Evolutionary conservation across 2,797 vertebrate genomes (phyloP), one percentile per base, ranked within the genome.

Genomic region (Hypotaenidia philippensis): DNA sequence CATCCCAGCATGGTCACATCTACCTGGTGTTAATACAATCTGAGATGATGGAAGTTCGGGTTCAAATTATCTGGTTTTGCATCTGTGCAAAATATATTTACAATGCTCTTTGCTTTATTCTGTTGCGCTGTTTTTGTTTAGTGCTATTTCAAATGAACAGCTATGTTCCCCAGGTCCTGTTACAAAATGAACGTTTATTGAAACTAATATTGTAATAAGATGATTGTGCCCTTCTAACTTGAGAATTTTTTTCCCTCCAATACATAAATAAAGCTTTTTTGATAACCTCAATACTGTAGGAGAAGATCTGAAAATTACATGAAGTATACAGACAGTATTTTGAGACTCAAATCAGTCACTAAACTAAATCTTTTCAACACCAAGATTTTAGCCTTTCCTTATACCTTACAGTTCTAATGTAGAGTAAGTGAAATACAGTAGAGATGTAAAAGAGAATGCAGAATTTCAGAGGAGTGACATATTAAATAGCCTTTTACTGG

Each of bases 401-500:
- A 31, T 8, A 63, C 5, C 8, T 80, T 82, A 8, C 15, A 34
- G 79, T 82, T 90, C 56, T 45, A 81, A 63, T 36, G 75, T n/a
- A 71, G 23, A 6, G 16, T 49, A 59, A 88, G 22, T 47, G 63
- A 89, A 94, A 95, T 12, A 40, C 36, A 69, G 53, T 40, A 40
- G 56, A 80, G 20, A 34, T 64, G 9, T 52, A 71, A 74, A 80
- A 74, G 31, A 74, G 27, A 89, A 83, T 32, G 11, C 2, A 64
- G 29, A 80, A 76, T 85, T 87, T 78, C 47, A 66, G 34, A 70
- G 27, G 34, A 70, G 27, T 79, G 36, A 64, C 32, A 41, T 64
- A 41, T 83, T 88, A 59, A 85, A 88, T 49, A 74, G 29, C 10
- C 41, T 93, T 95, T 93, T 72, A 78, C 79, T 83, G 27, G 84